Evolutionary conservation across 1,140 invertebrate genomes (phyloP).

Genomic region (Cyclargus thomasi): DNA sequence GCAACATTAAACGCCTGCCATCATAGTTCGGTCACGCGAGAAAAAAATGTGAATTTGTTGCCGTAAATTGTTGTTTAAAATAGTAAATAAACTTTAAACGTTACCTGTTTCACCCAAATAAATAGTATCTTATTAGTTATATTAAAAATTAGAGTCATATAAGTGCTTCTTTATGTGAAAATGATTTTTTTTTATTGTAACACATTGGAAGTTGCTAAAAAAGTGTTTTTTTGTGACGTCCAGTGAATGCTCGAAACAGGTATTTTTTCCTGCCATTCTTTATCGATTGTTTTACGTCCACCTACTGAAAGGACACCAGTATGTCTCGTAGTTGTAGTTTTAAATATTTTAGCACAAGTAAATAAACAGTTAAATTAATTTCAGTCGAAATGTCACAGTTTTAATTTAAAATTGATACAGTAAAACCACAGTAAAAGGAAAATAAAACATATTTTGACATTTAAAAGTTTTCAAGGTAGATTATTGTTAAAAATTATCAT

Average conservation of each 20-base stretch:
- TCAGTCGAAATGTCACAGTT: too few species aligned
- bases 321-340: not conserved
- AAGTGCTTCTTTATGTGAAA: slow-evolving; percentile 6
- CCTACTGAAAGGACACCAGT: not conserved
- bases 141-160: slow-evolving; percentile 2
- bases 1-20: slow-evolving; percentile 43
- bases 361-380: not conserved
- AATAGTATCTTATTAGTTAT: slow-evolving; percentile 7
- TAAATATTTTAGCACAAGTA: not conserved
- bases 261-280: slow-evolving; percentile 32
- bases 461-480: too few species aligned
- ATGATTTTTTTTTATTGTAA: slow-evolving; percentile 28
- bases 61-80: slow-evolving; percentile 34
- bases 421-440: too few species aligned
- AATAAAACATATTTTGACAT: too few species aligned
- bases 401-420: too few species aligned
- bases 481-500: too few species aligned
- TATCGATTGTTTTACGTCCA: slow-evolving; percentile 31
- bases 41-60: slow-evolving; percentile 51
- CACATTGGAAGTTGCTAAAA: slow-evolving; percentile 32
- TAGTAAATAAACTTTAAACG: slow-evolving; percentile 34
- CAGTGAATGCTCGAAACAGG: slow-evolving; percentile 24
- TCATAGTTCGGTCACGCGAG: slow-evolving; percentile 49
- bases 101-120: slow-evolving; percentile 9
- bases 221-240: slow-evolving; percentile 32